Evolutionary conservation across 2,113 vertebrate genomes (phyloP).

Genomic region (Dicentrarchus labrax): DNA sequence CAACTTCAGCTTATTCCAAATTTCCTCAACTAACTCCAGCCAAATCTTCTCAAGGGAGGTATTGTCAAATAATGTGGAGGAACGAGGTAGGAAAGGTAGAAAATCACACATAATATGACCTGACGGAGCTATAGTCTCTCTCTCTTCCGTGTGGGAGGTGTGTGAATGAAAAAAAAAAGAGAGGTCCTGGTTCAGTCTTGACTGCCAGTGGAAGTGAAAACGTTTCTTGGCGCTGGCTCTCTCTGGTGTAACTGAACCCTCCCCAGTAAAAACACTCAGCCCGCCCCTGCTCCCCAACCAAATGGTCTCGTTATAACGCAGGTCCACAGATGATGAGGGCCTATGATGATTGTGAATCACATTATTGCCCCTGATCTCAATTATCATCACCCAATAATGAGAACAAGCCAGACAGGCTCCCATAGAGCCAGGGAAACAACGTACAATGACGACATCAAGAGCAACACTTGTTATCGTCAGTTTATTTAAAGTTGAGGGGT

Average conservation of each 20-base stretch:
- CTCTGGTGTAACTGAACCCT: background rate
- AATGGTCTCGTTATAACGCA: conserved; percentile 39
- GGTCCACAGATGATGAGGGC: conserved; percentile 17
- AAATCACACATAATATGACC: conserved; percentile 23
- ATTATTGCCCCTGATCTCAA: background rate
- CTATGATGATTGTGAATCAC: conserved; percentile 16
- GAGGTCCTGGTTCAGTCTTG: conserved; percentile 34
- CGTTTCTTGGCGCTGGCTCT: conserved; percentile 24
- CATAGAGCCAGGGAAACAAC: background rate
- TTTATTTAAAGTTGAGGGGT: background rate
- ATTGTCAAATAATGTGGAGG: background rate
- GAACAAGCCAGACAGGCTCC: background rate
- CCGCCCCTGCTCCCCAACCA: conserved; percentile 15
- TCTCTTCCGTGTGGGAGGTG: conserved; percentile 41
- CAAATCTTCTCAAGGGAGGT: background rate
- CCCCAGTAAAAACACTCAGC: conserved; percentile 36
- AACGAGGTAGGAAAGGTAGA: conserved; percentile 1
- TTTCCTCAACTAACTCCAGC: conserved; percentile 7
- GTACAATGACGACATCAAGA: background rate
- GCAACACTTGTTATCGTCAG: background rate
- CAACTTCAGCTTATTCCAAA: conserved; percentile 4
- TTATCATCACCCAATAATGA: conserved; percentile 25
- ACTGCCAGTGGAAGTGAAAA: conserved; percentile 44
- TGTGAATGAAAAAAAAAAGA: conserved; percentile 42
- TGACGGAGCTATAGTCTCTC: background rate